A percentile compares a stretch with the other conserved stretches of the same genome.
Conservation (phyloP, 2,888 invertebrate species). For the Ctena decussata region DNA sequence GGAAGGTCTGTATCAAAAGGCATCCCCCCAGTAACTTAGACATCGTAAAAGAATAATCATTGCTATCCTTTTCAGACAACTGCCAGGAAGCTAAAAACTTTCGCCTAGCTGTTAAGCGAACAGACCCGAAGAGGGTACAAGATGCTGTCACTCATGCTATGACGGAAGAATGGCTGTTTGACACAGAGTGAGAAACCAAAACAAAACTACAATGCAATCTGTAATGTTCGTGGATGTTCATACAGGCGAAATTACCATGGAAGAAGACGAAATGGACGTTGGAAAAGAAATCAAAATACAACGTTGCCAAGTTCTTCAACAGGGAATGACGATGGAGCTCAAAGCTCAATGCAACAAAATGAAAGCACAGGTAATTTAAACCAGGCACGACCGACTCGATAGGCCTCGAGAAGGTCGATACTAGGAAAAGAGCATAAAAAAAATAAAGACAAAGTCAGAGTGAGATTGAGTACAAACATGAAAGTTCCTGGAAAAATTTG, state of each 20-base stretch:
- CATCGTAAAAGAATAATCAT: conserved; percentile 28
- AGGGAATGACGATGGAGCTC: not conserved
- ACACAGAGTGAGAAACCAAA: not conserved
- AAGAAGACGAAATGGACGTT: not conserved
- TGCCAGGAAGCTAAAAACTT: conserved; percentile 40
- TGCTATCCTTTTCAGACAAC: conserved; percentile 36
- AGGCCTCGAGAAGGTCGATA: not conserved
- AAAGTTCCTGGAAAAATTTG: conserved; percentile 13
- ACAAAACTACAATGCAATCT: not conserved
- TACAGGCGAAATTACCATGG: not conserved
- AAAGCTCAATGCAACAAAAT: not conserved
- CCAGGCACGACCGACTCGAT: not conserved
- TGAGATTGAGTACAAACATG: not conserved
- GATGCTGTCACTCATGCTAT: conserved; percentile 41
- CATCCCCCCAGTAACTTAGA: conserved; percentile 34
- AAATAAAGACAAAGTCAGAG: not conserved
- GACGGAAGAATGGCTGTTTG: conserved; percentile 33
- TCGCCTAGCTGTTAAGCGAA: conserved; percentile 44
- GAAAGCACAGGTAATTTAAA: not conserved
- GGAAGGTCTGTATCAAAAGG: conserved; percentile 40
- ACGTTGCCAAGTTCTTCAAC: not conserved
- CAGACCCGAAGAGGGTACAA: conserved; percentile 35
- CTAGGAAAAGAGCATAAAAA: not conserved
- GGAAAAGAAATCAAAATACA: not conserved
- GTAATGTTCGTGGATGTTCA: not conserved